phyloP scores from a whole-genome alignment of 2,888 invertebrate species.

The Melitaea athalia region DNA sequence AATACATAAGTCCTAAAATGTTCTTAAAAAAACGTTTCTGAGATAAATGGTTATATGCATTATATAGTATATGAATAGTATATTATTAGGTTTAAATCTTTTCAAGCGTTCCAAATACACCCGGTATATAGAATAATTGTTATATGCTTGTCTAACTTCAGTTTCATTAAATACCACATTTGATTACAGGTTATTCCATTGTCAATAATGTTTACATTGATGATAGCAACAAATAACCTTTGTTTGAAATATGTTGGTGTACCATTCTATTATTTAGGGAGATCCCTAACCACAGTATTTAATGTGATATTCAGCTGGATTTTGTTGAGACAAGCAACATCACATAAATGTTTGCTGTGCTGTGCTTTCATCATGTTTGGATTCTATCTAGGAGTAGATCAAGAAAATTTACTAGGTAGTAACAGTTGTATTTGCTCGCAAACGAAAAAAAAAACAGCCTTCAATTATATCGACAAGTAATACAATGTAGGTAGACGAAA shows the following conservation, averaged over 20 bases:
- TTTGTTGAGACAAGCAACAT: constrained; percentile 93
- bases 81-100: too few species aligned
- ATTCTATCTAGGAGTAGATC: constrained; percentile 97
- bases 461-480: too few species aligned
- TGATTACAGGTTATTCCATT: constrained; percentile 90
- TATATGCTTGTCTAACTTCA: too few species aligned
- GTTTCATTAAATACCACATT: neutral
- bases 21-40: too few species aligned
- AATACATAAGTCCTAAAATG: too few species aligned
- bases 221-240: constrained; percentile 98
- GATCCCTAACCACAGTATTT: constrained; percentile 98
- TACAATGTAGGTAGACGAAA: too few species aligned
- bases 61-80: too few species aligned
- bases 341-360: constrained; percentile 89
- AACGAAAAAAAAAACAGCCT: too few species aligned
- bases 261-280: constrained; percentile 98
- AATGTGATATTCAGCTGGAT: constrained; percentile 96
- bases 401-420: constrained; percentile 93
- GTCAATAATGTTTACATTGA: constrained; percentile 96
- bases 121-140: too few species aligned
- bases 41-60: too few species aligned
- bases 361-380: constrained; percentile 95
- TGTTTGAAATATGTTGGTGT: constrained; percentile 98
- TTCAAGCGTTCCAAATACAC: too few species aligned
- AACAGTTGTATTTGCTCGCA: too few species aligned